phyloP scores from a whole-genome alignment of 2,113 vertebrate genomes.

The Prionailurus bengalensis region DNA sequence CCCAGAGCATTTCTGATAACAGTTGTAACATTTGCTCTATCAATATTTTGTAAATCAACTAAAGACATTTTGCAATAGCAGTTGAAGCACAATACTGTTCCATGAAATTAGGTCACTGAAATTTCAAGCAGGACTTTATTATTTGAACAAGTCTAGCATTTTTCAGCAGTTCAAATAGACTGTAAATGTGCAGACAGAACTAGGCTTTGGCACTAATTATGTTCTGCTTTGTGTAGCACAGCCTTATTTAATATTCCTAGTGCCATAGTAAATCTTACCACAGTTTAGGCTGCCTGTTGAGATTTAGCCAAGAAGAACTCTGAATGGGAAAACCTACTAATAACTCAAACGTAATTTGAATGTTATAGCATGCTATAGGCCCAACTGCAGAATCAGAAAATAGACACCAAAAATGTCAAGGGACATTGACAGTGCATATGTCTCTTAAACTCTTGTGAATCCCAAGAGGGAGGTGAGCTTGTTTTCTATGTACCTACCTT shows the following conservation, averaged over 20 bases:
- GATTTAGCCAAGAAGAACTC: conserved; percentile 47
- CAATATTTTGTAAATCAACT: conserved; percentile 53
- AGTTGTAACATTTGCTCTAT: background rate
- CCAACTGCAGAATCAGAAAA: conserved; percentile 35
- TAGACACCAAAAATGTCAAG: background rate
- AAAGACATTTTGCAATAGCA: conserved; percentile 45
- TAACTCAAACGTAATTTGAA: conserved; percentile 74
- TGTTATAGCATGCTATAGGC: conserved; percentile 23
- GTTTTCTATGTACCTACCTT: background rate
- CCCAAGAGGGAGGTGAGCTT: background rate
- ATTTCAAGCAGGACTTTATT: conserved; percentile 42
- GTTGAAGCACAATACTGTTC: background rate
- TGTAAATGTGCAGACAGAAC: conserved; percentile 37
- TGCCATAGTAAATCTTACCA: conserved; percentile 44
- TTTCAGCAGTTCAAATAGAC: conserved; percentile 44
- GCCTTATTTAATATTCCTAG: conserved; percentile 65
- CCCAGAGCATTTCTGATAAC: background rate
- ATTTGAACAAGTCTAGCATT: conserved; percentile 33
- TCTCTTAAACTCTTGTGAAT: background rate
- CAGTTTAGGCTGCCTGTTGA: conserved; percentile 59
- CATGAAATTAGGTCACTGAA: conserved; percentile 57
- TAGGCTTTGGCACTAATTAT: conserved; percentile 63
- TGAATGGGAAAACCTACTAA: conserved; percentile 50
- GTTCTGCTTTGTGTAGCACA: conserved; percentile 38
- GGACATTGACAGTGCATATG: background rate